Evolutionary conservation across 2,113 vertebrate species (phyloP).

Genomic region (Oncorhynchus masou): DNA sequence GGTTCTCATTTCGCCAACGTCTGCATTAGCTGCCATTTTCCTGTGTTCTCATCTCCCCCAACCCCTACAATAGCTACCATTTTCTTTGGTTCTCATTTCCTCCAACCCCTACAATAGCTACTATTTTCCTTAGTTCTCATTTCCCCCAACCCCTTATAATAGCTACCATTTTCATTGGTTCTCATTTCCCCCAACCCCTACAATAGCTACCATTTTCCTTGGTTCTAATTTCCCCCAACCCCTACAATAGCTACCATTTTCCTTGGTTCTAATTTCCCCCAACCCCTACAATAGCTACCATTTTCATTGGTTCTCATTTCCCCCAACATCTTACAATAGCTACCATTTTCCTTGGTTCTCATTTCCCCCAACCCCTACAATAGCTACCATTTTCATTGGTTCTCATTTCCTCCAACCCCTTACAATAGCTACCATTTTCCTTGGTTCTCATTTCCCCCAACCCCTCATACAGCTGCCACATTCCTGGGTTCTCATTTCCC

Average conservation of each 20-base stretch:
- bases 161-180: slow-evolving; percentile 44
- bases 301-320: slow-evolving; percentile 36
- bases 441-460: slow-evolving; percentile 30
- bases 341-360: slow-evolving; percentile 46
- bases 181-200: slow-evolving; percentile 26
- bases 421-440: slow-evolving; percentile 47
- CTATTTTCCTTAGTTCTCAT: slow-evolving; percentile 35
- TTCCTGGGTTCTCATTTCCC: slow-evolving; percentile 42
- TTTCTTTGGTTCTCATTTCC: slow-evolving; percentile 42
- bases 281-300: slow-evolving; percentile 42
- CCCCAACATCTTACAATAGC: slow-evolving; percentile 37
- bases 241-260: slow-evolving; percentile 46
- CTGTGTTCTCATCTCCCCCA: slow-evolving; percentile 36
- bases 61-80: slow-evolving; percentile 42
- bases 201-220: slow-evolving; percentile 46
- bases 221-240: slow-evolving; percentile 35
- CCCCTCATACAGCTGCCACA: slow-evolving; percentile 40
- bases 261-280: slow-evolving; percentile 28
- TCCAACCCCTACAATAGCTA: slow-evolving; percentile 40
- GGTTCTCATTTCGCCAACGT: slow-evolving; percentile 29
- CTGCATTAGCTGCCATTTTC: slow-evolving; percentile 45
- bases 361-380: slow-evolving; percentile 39
- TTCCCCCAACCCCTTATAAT: slow-evolving; percentile 42
- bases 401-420: slow-evolving; percentile 33
- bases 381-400: slow-evolving; percentile 42